phyloP scores from a whole-genome alignment of 2,797 vertebrate genomes.

The Bryconaethiops microstoma region DNA sequence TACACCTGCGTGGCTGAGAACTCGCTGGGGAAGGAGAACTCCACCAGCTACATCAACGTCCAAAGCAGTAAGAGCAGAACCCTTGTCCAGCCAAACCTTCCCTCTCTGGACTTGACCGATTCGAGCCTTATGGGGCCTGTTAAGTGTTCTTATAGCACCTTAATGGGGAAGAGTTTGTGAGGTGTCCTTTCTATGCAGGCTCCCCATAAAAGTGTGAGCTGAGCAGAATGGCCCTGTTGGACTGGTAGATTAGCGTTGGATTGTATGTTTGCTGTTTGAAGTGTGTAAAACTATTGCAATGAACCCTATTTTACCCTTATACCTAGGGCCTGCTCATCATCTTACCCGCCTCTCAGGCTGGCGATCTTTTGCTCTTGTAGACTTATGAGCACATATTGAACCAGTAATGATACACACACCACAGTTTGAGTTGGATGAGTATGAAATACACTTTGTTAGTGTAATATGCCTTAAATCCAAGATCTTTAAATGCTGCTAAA shows the following conservation, averaged over 20 bases:
- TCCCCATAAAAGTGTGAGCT: not conserved
- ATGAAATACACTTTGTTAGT: not conserved
- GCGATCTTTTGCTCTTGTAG: not conserved
- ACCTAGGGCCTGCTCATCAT: not conserved
- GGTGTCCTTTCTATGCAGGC: not conserved
- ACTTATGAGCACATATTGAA: not conserved
- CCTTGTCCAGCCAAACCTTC: not conserved
- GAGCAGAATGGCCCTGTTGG: not conserved
- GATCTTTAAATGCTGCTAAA: too few species aligned
- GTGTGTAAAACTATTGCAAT: not conserved
- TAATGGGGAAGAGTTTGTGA: not conserved
- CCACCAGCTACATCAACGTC: conserved; percentile 89
- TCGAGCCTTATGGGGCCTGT: not conserved
- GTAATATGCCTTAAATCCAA: not conserved
- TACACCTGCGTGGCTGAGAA: conserved; percentile 96
- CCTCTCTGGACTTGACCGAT: conserved; percentile 5
- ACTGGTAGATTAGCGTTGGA: not conserved
- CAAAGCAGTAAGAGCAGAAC: conserved; percentile 86
- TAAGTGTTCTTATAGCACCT: not conserved
- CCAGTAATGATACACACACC: not conserved
- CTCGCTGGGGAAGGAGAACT: conserved; percentile 88
- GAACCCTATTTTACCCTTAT: not conserved
- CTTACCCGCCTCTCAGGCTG: not conserved
- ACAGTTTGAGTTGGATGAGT: not conserved
- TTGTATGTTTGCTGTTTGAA: not conserved